These are phyloP conservation scores for Drosophila busckii DNA, from an alignment of 1,140 invertebrate genomes.

Conservation along the genomic window DNA sequence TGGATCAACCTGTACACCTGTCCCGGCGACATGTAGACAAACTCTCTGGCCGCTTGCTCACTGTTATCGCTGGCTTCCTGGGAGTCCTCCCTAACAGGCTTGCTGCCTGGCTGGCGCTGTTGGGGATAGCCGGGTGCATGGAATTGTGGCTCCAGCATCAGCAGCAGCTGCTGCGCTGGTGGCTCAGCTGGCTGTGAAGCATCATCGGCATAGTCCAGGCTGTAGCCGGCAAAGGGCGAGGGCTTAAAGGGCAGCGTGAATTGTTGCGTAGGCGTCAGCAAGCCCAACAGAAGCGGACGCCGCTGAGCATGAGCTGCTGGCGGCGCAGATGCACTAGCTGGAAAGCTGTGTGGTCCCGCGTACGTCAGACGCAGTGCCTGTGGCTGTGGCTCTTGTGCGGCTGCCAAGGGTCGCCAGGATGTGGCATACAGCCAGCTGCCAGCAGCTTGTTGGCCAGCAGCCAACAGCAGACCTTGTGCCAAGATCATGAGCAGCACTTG, in stretches of 20 bases:
- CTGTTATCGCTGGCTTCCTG: not conserved
- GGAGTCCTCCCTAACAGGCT: conserved; percentile 1
- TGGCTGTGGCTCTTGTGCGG: not conserved
- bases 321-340: not conserved
- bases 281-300: conserved; percentile 12
- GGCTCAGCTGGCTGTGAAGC: not conserved
- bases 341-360: conserved; percentile 24
- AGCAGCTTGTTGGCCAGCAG: conserved; percentile 6
- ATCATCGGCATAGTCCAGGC: not conserved
- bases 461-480: conserved; percentile 1
- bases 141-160: conserved; percentile 11
- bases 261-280: not conserved
- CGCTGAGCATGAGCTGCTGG: not conserved
- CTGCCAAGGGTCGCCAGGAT: conserved; percentile 17
- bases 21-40: conserved; percentile 18
- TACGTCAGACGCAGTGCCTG: conserved; percentile 18
- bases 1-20: too few relatives aligned
- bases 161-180: not conserved
- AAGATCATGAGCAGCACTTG: too few relatives aligned
- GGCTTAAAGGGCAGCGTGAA: conserved; percentile 30
- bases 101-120: not conserved
- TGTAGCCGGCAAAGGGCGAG: conserved; percentile 38
- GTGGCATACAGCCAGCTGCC: conserved; percentile 19
- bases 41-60: conserved; percentile 3
- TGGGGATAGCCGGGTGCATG: conserved; percentile 27